A percentile compares a stretch with the other conserved stretches of the same genome.
phyloP scores from a whole-genome alignment of 2,797 vertebrate species.

The Tapirus indicus region DNA sequence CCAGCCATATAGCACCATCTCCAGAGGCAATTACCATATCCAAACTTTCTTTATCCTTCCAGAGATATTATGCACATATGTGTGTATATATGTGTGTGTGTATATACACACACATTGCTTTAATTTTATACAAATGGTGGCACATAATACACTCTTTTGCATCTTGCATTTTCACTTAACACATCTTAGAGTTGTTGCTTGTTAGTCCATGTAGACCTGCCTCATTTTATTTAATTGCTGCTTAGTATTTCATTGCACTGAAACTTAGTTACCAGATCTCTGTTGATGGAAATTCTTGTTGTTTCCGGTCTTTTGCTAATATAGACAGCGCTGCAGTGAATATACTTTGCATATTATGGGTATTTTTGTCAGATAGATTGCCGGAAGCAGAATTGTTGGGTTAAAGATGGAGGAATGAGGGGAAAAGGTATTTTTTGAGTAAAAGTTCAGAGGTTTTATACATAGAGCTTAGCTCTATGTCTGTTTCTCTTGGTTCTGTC shows the following conservation, averaged over 20 bases:
- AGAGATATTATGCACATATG: neutral
- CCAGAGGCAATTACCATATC: neutral
- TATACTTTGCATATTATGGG: neutral
- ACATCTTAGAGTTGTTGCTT: neutral
- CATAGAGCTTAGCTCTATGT: neutral
- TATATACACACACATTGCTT: neutral
- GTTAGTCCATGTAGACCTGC: neutral
- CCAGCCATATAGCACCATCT: neutral
- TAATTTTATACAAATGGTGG: neutral
- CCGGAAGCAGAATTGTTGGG: neutral
- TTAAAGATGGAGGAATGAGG: neutral
- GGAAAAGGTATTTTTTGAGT: neutral
- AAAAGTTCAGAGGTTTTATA: neutral
- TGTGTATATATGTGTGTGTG: neutral
- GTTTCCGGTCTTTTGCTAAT: neutral
- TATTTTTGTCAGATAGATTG: constrained; percentile 27
- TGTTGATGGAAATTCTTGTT: neutral
- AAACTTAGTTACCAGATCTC: neutral
- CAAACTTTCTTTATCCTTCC: neutral
- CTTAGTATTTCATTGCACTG: neutral
- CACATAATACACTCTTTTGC: neutral
- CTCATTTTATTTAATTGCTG: neutral
- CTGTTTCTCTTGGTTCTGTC: neutral
- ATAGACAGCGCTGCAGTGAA: neutral
- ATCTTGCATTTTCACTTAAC: neutral